phyloP scores from a whole-genome alignment of 1,140 invertebrate species.

The Achroia grisella region DNA sequence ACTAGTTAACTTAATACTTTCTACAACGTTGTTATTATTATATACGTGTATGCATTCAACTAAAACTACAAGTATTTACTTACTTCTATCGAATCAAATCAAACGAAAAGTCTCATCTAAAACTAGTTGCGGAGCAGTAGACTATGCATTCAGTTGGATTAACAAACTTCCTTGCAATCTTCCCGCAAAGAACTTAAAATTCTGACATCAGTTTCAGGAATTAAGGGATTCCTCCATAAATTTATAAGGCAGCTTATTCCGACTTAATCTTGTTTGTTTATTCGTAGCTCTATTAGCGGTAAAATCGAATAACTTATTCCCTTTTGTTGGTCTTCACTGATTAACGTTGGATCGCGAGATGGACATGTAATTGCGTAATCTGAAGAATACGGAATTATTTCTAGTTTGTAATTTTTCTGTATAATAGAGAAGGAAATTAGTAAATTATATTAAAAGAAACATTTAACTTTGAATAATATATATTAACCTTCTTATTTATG shows the following conservation, averaged over 20 bases:
- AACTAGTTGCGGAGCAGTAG: slow-evolving; percentile 24
- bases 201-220: slow-evolving; percentile 62
- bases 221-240: slow-evolving; percentile 59
- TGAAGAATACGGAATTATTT: slow-evolving; percentile 22
- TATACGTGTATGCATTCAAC: too few relatives aligned
- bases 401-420: too few relatives aligned
- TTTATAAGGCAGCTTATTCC: slow-evolving; percentile 52
- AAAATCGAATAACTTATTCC: slow-evolving; percentile 63
- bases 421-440: too few relatives aligned
- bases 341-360: slow-evolving; percentile 31
- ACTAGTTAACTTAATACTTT: too few relatives aligned
- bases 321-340: slow-evolving; percentile 43
- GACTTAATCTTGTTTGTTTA: slow-evolving; percentile 63
- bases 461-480: too few relatives aligned
- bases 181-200: slow-evolving; percentile 61
- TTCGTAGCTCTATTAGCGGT: slow-evolving; percentile 53
- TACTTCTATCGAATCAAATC: too few relatives aligned
- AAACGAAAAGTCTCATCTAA: background rate
- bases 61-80: too few relatives aligned
- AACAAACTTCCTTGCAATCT: slow-evolving; percentile 54
- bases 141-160: slow-evolving; percentile 44
- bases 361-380: slow-evolving; percentile 44
- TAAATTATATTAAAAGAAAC: too few relatives aligned
- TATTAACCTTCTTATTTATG: too few relatives aligned
- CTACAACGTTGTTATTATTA: too few relatives aligned